Base-by-base conservation (phyloP, 2,888 invertebrate genomes). In the Scotopteryx bipunctaria region DNA sequence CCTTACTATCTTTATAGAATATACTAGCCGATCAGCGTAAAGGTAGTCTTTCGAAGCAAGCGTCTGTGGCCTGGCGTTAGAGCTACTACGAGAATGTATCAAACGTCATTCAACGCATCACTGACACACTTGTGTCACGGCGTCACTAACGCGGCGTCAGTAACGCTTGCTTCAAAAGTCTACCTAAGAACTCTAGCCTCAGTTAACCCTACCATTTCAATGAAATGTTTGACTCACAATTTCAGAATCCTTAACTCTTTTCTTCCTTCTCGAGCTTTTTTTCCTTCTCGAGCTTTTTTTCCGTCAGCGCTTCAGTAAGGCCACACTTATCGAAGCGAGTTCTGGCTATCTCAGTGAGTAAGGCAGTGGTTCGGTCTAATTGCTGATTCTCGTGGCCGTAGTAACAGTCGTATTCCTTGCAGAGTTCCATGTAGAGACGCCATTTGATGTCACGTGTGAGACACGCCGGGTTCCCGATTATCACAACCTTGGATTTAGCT, bases 401-500 rank as follows among this genome's bases (percentile, higher is more conserved):
- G 64, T 86, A 90, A 11, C 80, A 71, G 1, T 65, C 53, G 11
- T 63, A 48, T 0, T 74, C 64, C 15, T 69, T 59, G 56, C 91
- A 90, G 19, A 76, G 61, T 0, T 75, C 61, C 64, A 92, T 91
- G 58, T 82, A 88, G 6, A 54, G 59, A 1, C 75, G 68, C 91
- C 91, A 90, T 56, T 81, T 75, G 1, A 65, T 50, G 27, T 76
- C 70, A 31, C 80, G 75, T 15, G 67, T 67, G 13, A 91, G 67
- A 15, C 88, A 85, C 3, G 73, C 55, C 32, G 70, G 92, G 88
- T 86, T 93, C 72, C 76, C 94, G 80, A 81, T 68, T 25, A 78
- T 84, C 11, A 95, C 91, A 11, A 95, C 77, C 56, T 95, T 91
- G n/a, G 95, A 78, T 76, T 93, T 93, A 0, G 95, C 94, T 55